Conservation (phyloP, 2,888 invertebrate species). For the Oligia latruncula region DNA sequence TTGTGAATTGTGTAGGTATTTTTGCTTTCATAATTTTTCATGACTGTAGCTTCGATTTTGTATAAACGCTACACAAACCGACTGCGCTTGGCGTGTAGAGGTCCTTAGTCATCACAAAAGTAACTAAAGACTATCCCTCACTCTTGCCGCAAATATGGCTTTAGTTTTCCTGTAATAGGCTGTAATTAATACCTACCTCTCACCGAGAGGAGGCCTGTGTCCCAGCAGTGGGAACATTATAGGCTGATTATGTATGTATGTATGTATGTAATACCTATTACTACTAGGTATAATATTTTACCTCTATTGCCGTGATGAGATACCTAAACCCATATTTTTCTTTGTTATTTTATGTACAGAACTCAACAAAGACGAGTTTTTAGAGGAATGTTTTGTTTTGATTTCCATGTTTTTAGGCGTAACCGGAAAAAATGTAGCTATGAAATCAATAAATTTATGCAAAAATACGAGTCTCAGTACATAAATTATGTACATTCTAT, state of each 20-base stretch:
- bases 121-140: not conserved
- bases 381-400: not conserved
- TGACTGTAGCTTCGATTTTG: not conserved
- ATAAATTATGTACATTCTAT: conserved; percentile 16
- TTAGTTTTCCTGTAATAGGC: conserved; percentile 9
- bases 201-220: no score
- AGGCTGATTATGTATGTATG: no score
- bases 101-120: not conserved
- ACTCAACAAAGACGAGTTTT: not conserved
- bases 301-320: not conserved
- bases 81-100: not conserved
- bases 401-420: not conserved
- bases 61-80: not conserved
- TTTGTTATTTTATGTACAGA: not conserved
- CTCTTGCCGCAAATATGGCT: not conserved
- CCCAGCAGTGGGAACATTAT: no score
- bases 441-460: conserved; percentile 20
- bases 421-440: not conserved
- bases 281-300: not conserved
- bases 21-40: not conserved
- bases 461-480: not conserved
- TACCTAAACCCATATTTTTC: not conserved
- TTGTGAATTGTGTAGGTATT: not conserved
- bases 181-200: conserved; percentile 6
- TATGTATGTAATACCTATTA: conserved; percentile 1